These are phyloP conservation scores for Morone chrysops DNA, from an alignment of 2,113 vertebrate species.

Conservation along the genomic window DNA sequence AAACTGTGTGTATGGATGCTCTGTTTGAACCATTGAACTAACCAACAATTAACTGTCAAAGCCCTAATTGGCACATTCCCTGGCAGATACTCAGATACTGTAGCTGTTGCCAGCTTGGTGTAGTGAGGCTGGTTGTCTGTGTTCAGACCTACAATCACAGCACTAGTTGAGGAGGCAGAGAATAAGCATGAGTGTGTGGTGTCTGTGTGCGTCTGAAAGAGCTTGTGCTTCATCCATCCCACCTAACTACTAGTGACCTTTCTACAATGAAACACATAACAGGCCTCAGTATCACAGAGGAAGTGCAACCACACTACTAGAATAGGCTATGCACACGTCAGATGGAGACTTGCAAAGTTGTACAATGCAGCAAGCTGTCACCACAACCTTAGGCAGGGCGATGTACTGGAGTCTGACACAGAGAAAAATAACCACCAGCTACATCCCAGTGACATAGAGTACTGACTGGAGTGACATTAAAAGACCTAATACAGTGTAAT, in stretches of 20 bases:
- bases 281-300: neutral
- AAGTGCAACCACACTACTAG: neutral
- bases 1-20: conserved; percentile 31
- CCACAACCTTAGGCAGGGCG: neutral
- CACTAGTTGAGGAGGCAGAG: conserved; percentile 25
- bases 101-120: conserved; percentile 48
- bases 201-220: neutral
- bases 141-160: conserved; percentile 66
- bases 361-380: neutral
- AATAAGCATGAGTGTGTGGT: conserved; percentile 4
- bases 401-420: neutral
- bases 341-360: conserved; percentile 1
- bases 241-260: conserved; percentile 34
- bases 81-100: conserved; percentile 55
- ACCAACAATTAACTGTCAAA: conserved; percentile 67
- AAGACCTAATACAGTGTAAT: too few species aligned
- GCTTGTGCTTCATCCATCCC: neutral
- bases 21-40: conserved; percentile 45
- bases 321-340: neutral
- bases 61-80: conserved; percentile 66
- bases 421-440: neutral
- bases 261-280: conserved; percentile 4
- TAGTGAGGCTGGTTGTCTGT: conserved; percentile 24
- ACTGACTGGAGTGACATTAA: too few species aligned
- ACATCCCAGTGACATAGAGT: neutral